A percentile compares a stretch with the other conserved stretches of the same genome.
Evolutionary conservation across 2,113 vertebrate species (phyloP).

Genomic region (Mirounga angustirostris): DNA sequence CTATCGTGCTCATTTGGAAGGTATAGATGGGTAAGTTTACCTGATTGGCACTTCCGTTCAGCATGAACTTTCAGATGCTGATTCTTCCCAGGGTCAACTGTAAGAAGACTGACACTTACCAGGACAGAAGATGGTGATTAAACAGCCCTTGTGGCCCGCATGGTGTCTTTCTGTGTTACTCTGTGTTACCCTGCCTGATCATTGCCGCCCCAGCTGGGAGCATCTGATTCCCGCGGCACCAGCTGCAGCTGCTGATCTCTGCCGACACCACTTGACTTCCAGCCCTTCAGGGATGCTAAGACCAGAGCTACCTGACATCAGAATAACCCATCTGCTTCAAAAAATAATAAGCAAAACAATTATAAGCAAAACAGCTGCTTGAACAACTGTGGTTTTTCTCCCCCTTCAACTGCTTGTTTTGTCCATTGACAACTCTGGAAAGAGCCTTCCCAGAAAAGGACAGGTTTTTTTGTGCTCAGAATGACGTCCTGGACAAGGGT

Average conservation of each 20-base stretch:
- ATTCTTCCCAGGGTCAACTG: not conserved
- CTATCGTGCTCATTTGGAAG: fast-evolving
- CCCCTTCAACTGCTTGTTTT: not conserved
- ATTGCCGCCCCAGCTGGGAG: not conserved
- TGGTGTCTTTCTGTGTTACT: not conserved
- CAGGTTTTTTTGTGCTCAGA: not conserved
- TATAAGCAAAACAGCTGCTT: not conserved
- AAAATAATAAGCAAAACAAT: not conserved
- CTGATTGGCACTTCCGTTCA: fast-evolving
- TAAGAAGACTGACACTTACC: not conserved
- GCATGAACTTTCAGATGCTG: fast-evolving
- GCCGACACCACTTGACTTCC: fast-evolving
- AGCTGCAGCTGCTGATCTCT: slow-evolving; percentile 5
- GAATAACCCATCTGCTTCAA: not conserved
- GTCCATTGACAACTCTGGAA: not conserved
- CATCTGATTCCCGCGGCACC: not conserved
- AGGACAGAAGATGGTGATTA: not conserved
- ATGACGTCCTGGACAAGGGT: not conserved
- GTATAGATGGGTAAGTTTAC: fast-evolving
- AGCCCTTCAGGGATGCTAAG: not conserved
- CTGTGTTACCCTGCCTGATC: not conserved
- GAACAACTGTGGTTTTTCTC: not conserved
- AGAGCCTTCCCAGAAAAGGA: not conserved
- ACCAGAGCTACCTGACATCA: not conserved
- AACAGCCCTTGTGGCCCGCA: fast-evolving